These are phyloP conservation scores for Bombus impatiens DNA, from an alignment of 1,140 invertebrate species.

Conservation along the genomic window DNA sequence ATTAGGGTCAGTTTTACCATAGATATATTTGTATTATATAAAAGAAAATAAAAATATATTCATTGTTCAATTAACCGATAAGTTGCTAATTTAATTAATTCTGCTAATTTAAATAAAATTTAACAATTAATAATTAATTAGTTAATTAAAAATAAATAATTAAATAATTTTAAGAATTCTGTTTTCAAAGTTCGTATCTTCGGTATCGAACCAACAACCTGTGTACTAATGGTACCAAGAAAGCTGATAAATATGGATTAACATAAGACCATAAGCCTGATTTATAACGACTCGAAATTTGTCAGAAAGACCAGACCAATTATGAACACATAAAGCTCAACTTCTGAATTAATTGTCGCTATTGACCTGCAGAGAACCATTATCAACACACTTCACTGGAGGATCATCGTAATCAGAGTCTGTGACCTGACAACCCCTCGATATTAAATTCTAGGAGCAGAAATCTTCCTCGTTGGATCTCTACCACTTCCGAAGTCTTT, in stretches of 20 bases:
- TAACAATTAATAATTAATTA: too few species aligned
- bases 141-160: too few species aligned
- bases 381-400: background rate
- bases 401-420: background rate
- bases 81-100: too few species aligned
- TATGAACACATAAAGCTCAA: background rate
- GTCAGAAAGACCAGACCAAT: background rate
- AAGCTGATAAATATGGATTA: background rate
- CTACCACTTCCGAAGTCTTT: background rate
- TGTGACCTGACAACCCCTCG: background rate
- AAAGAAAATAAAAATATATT: too few species aligned
- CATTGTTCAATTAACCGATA: too few species aligned
- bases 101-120: too few species aligned
- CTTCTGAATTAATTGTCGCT: background rate
- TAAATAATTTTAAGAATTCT: too few species aligned
- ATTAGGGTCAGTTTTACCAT: too few species aligned
- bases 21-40: too few species aligned
- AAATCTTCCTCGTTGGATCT: background rate
- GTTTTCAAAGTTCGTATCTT: background rate
- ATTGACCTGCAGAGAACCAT: background rate
- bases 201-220: background rate
- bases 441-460: background rate
- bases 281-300: background rate
- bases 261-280: background rate
- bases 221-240: background rate